Conservation (phyloP, 2,797 vertebrate species). For the Hypotaenidia philippensis region DNA sequence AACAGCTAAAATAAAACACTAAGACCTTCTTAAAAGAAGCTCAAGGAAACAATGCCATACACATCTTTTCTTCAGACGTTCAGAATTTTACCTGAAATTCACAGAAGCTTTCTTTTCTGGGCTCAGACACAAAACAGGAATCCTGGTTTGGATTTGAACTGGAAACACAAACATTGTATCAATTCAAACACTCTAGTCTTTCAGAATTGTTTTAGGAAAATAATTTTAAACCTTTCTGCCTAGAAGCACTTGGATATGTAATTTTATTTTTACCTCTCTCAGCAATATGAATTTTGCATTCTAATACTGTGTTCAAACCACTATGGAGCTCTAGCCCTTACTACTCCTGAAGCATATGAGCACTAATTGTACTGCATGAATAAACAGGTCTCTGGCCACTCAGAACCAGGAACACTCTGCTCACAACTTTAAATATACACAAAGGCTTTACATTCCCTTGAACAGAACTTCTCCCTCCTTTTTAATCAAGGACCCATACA, state of each 20-base stretch:
- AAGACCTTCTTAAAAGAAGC: not conserved
- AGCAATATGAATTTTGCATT: not conserved
- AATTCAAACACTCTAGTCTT: not conserved
- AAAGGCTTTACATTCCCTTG: not conserved
- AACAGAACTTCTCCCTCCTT: not conserved
- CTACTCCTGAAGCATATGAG: accelerated
- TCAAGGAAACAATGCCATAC: not conserved
- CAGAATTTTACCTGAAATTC: not conserved
- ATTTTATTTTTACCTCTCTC: not conserved
- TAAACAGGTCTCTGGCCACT: not conserved
- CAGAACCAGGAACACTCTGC: not conserved
- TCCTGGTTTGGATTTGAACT: not conserved
- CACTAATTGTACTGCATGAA: not conserved
- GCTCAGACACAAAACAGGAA: not conserved
- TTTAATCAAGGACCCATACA: not conserved
- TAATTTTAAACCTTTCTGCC: not conserved
- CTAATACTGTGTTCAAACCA: not conserved
- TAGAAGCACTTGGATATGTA: not conserved
- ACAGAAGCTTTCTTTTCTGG: not conserved
- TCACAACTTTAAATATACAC: not conserved
- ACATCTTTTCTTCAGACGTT: not conserved
- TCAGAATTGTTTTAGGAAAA: not conserved
- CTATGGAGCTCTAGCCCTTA: not conserved
- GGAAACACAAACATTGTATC: not conserved
- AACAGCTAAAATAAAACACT: not conserved